Percentiles rank a stretch among this genome's conserved stretches.
Conservation (phyloP, 1,140 invertebrate species). For the Drosophila kurseongensis region DNA sequence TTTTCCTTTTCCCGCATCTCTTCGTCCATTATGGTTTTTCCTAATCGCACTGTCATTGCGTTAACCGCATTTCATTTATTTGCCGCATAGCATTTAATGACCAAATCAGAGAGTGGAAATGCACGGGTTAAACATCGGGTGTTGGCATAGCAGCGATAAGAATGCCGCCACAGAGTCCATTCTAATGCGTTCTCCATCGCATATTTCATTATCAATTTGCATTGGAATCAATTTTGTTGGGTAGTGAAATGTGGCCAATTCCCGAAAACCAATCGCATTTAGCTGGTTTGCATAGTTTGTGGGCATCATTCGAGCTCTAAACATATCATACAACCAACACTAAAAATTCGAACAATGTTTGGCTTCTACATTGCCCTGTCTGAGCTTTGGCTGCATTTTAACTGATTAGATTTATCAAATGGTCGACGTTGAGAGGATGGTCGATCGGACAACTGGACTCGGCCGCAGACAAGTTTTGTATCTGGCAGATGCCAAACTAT, state of each 20-base stretch:
- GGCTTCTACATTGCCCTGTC: conserved; percentile 1
- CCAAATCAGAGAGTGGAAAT: conserved; percentile 11
- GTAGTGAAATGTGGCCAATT: conserved; percentile 21
- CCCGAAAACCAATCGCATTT: conserved; percentile 41
- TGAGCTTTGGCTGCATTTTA: conserved; percentile 27
- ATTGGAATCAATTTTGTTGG: conserved; percentile 30
- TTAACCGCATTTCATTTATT: conserved; percentile 50
- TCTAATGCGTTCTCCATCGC: conserved; percentile 34
- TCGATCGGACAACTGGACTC: not conserved
- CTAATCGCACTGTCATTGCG: conserved; percentile 49
- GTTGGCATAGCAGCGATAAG: conserved; percentile 25
- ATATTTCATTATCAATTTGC: conserved; percentile 53
- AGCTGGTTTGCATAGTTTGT: conserved; percentile 34
- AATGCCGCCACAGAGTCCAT: conserved; percentile 5
- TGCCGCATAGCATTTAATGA: conserved; percentile 46
- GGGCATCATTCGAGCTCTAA: conserved; percentile 33
- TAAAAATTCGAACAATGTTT: conserved; percentile 13
- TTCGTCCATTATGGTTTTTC: conserved; percentile 27
- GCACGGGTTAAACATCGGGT: not conserved
- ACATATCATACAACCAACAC: conserved; percentile 18
- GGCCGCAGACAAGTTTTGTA: conserved; percentile 5
- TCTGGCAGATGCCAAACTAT: conserved; percentile 1
- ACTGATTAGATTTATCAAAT: conserved; percentile 45
- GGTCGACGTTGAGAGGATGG: not conserved
- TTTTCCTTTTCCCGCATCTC: not conserved